phyloP scores from a whole-genome alignment of 2,888 invertebrate species.

The Flexamia atlantica region DNA sequence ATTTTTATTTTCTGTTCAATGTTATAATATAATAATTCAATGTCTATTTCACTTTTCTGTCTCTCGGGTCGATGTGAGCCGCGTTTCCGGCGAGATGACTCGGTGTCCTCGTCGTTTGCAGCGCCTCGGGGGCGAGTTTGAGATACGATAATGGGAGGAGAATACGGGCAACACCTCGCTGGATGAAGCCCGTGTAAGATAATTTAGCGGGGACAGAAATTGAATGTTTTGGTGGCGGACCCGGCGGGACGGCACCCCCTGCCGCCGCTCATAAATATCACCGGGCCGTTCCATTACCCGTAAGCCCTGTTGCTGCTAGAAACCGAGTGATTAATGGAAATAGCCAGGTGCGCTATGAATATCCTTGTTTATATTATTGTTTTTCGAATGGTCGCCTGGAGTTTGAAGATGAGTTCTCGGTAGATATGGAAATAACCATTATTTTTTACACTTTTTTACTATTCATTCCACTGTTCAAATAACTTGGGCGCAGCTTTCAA shows the following conservation, averaged over 20 bases:
- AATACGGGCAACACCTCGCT: slow-evolving; percentile 49
- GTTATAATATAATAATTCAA: too few species aligned
- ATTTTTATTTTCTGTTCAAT: too few species aligned
- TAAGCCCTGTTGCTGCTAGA: slow-evolving; percentile 21
- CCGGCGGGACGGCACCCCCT: slow-evolving; percentile 47
- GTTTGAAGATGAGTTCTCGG: slow-evolving; percentile 9
- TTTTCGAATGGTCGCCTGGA: slow-evolving; percentile 17
- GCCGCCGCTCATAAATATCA: slow-evolving; percentile 41
- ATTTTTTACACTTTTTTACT: slow-evolving; percentile 25
- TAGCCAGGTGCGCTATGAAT: slow-evolving; percentile 36
- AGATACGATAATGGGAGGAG: slow-evolving; percentile 34
- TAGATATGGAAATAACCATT: slow-evolving; percentile 39
- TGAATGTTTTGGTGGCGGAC: slow-evolving; percentile 54
- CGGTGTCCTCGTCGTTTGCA: not conserved
- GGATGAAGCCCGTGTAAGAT: slow-evolving; percentile 32
- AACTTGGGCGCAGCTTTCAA: too few species aligned
- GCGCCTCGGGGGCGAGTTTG: not conserved
- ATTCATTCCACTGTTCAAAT: too few species aligned
- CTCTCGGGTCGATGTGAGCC: too few species aligned
- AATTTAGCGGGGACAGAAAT: slow-evolving; percentile 57
- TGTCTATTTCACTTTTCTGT: too few species aligned
- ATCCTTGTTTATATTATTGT: slow-evolving; percentile 47
- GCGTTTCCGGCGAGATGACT: not conserved
- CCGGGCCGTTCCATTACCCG: slow-evolving; percentile 42
- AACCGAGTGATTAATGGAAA: slow-evolving; percentile 42